Evolutionary conservation across 2,113 vertebrate genomes (phyloP), one percentile per base, ranked within the genome.

Genomic region (Misgurnus mizolepis): DNA sequence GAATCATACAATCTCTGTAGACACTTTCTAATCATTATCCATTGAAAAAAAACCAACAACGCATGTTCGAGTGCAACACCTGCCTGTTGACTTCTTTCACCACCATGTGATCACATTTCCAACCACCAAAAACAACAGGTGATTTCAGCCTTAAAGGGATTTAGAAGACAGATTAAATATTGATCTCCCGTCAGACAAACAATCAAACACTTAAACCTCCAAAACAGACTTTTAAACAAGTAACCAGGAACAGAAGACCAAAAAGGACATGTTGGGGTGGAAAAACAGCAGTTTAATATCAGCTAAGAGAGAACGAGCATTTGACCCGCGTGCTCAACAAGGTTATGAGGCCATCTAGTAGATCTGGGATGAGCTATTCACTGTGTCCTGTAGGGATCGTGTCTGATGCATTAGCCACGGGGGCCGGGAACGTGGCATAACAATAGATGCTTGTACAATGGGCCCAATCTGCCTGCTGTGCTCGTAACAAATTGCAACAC

Each of bases 101-200:
- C 14, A 14, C 40, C 77, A 79, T 43, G 56, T 40, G 47, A 34
- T 34, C 45, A 66, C 11, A 45, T 18, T 34, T 12, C 8, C 18
- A 76, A 77, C 79, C 72, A 60, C 64, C 39, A 34, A 45, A 78
- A 72, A n/a, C 43, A 71, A 56, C 61, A 69, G 71, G 14, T 71
- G 78, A 87, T 78, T 76, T 50, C 39, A 9, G 43, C 76, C 84
- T 64, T 34, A 64, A 74, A 61, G 69, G 75, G 86, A 85, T 88
- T 88, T 83, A 79, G 85, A 76, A 71, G 86, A 83, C 73, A 75
- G 60, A 91, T 85, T 84, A 90, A 84, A 87, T 88, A 90, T 90
- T 87, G 87, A 91, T 89, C 85, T 87, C 65, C 86, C 34, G 67
- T 68, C 53, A 1, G 85, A 86, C 55, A 80, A 66, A 82, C 45